Percentiles rank a stretch among this genome's conserved stretches.
Evolutionary conservation across 2,113 vertebrate genomes (phyloP).

Genomic region (Orthonyx spaldingii): DNA sequence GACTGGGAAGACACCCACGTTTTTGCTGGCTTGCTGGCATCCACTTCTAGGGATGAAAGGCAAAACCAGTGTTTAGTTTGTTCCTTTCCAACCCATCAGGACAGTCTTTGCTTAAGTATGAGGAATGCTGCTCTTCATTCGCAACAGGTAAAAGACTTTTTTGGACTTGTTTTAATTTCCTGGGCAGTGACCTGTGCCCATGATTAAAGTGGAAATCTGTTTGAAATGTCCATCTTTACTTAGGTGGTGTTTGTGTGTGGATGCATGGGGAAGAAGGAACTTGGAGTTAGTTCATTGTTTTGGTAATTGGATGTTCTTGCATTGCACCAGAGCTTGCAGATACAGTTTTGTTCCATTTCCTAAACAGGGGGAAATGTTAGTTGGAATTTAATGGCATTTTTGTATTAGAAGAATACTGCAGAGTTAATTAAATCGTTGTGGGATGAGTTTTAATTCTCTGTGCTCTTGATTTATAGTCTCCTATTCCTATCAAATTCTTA

Average conservation of each 20-base stretch:
- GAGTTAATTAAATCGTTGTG: slow-evolving; percentile 34
- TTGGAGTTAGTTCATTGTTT: background rate
- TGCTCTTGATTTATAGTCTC: slow-evolving; percentile 25
- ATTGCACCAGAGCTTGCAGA: background rate
- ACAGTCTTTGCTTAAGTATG: background rate
- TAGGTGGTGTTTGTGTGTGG: background rate
- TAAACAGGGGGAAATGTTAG: background rate
- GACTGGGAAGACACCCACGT: background rate
- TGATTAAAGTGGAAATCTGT: background rate
- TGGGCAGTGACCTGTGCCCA: background rate
- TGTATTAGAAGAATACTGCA: background rate
- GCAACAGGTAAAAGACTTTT: background rate
- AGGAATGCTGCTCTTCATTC: background rate
- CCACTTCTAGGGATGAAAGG: background rate
- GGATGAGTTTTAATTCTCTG: background rate
- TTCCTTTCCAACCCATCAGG: background rate
- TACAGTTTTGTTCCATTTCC: background rate
- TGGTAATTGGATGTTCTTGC: background rate
- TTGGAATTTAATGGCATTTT: slow-evolving; percentile 24
- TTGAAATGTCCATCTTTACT: background rate
- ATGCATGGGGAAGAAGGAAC: background rate
- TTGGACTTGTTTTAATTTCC: background rate
- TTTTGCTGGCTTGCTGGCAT: background rate
- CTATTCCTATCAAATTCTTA: slow-evolving; percentile 4
- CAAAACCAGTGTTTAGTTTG: background rate